phyloP scores from a whole-genome alignment of 2,888 invertebrate species.

The Thumatha senex region DNA sequence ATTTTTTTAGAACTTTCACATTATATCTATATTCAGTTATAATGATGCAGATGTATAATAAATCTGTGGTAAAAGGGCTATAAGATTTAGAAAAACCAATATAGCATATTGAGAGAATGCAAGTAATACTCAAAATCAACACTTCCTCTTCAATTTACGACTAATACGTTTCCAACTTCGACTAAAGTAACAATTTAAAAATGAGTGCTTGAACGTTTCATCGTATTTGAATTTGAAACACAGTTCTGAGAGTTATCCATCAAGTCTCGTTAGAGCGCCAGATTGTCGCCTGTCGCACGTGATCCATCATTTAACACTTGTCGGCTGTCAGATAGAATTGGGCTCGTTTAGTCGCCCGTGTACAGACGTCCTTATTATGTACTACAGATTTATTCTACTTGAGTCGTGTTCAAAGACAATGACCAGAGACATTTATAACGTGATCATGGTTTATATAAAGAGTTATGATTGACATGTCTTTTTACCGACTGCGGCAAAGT shows the following conservation, averaged over 20 bases:
- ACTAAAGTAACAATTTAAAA: too few relatives aligned
- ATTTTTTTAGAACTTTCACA: too few relatives aligned
- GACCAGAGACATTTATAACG: background rate
- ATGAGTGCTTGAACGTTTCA: background rate
- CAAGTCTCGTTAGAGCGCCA: conserved; percentile 32
- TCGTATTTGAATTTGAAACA: conserved; percentile 2
- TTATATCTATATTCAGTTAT: too few relatives aligned
- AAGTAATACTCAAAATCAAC: too few relatives aligned
- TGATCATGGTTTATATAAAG: too few relatives aligned
- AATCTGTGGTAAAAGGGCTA: too few relatives aligned
- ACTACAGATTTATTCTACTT: background rate
- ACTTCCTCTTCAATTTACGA: too few relatives aligned
- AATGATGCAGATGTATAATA: too few relatives aligned
- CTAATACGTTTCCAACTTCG: too few relatives aligned
- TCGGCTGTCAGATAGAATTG: conserved; percentile 33
- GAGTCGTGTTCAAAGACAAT: background rate
- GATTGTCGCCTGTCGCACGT: conserved; percentile 15
- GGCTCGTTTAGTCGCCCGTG: conserved; percentile 16
- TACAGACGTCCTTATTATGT: conserved; percentile 35
- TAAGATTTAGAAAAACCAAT: too few relatives aligned
- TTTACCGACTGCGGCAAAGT: background rate
- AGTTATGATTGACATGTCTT: too few relatives aligned
- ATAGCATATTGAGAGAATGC: too few relatives aligned
- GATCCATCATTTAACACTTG: conserved; percentile 41
- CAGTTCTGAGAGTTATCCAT: conserved; percentile 30